These are phyloP conservation scores for Mesopsocus fuscifrons DNA, from an alignment of 2,888 invertebrate species.

Conservation along the genomic window DNA sequence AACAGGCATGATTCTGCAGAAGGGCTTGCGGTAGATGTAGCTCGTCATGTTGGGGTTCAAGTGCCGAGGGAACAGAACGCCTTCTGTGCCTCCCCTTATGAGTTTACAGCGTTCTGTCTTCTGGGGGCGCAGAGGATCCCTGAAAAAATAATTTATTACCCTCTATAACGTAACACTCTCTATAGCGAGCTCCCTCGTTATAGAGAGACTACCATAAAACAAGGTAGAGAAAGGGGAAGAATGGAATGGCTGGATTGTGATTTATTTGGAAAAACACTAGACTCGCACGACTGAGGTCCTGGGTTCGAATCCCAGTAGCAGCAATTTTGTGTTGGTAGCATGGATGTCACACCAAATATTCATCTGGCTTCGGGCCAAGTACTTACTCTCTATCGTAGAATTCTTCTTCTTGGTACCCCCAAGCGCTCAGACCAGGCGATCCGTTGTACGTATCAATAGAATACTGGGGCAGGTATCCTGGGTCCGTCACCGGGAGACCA, in stretches of 20 bases:
- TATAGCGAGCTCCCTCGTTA: no score
- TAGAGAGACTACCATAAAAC: no score
- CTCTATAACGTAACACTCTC: no score
- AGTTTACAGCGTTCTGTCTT: slow-evolving; percentile 34
- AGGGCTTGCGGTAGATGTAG: slow-evolving; percentile 47
- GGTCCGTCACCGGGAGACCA: slow-evolving; percentile 22
- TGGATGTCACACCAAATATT: no score
- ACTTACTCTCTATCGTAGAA: slow-evolving; percentile 9
- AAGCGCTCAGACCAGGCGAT: slow-evolving; percentile 41
- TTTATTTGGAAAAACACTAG: no score
- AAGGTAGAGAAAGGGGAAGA: no score
- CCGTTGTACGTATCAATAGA: slow-evolving; percentile 42
- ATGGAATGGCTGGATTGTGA: no score
- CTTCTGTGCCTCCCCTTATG: slow-evolving; percentile 49
- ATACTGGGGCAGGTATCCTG: slow-evolving; percentile 17
- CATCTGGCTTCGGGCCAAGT: background rate
- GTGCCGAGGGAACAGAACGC: slow-evolving; percentile 44
- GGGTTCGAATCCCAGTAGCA: no score
- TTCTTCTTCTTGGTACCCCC: slow-evolving; percentile 33
- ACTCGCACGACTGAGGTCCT: no score
- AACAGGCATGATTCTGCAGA: slow-evolving; percentile 50
- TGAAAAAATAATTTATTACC: background rate
- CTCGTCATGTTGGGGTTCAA: slow-evolving; percentile 34
- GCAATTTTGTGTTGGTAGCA: no score
- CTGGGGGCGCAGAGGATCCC: background rate